Base-by-base conservation (phyloP, 2,797 vertebrate species). In the Mionectes olivaceus region DNA sequence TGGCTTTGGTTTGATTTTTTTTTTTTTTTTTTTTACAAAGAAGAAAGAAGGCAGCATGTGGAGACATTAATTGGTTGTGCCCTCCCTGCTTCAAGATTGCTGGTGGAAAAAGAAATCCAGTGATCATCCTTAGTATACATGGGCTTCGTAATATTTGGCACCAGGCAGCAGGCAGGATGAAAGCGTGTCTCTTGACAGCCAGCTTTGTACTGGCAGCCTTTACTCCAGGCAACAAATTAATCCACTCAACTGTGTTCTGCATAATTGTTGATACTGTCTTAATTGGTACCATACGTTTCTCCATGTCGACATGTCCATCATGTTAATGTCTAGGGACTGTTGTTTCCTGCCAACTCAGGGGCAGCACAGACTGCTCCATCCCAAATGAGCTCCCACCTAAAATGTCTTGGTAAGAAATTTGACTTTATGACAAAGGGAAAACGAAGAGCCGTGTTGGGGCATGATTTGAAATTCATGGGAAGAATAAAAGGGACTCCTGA, bases 221-320 rank as follows among this genome's bases (percentile, higher is more conserved):
- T 94, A 92, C 87, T 96, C 69, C 87, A 88, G 94, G 95, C 94
- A 94, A 94, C 93, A 90, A 91, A 94, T 94, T 88, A 96, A 95
- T 95, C 91, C 85, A 83, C 73, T 96, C 89, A 37, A 8, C 93
- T 94, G 87, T 84, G 85, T 83, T 96, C 89, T 95, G 95, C 91
- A 92, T 96, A 96, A 93, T 96, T 96, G 95, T 94, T 96, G 94
- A 93, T 94, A 90, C 87, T 91, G 82, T 44, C 87, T 94, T 96
- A 96, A 95, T 95, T 96, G 87, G 91, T 90, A 87, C 91, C 96
- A 96, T 96, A 95, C 91, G 82, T 94, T 96, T 86, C 73, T 63
- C 78, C 0, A 0, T 96, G 95, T 83, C 0, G 87, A 65, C 82
- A 83, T 22, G 93, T 87, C 91, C 87, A 35, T 95, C 95, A 88